Base-by-base conservation (phyloP, 1,140 invertebrate genomes). In the Tetragonula clypearis region DNA sequence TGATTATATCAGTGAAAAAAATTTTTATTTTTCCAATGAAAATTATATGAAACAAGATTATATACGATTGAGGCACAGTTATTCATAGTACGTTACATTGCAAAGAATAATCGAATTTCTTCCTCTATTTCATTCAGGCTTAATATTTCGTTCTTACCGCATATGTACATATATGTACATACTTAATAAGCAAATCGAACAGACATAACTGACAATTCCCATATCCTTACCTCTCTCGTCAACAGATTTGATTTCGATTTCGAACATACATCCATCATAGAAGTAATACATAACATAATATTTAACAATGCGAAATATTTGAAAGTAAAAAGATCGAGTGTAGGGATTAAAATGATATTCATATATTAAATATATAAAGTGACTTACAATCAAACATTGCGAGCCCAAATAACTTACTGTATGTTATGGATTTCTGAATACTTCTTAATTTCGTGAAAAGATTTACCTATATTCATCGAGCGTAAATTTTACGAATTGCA, bases 401-500 rank as follows among this genome's bases (percentile, higher is more conserved):
- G 2, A 30, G 23, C 23, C 49, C 0, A 62, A 84, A 41, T 11
- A 73, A 79, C 12, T 66, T 60, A 35, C 53, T 35, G 9, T 23
- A 77, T 76, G 21, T 60, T 35, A 56, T 21, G 1, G 21, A 74
- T n/a, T 68, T n/a, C 35, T 76, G 26, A 76, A 23, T 55, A 71
- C 30, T 8, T 56, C 21, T 9, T 26, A 35, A 77, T 82, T 53
- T 83, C 8, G 53, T 55, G 68, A 17, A 66, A 66, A 83, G 5
- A 83, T 35, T 69, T 26, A 76, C 41, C 2, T 53, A 53, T 19
- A 60, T 55, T 76, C 14, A 1, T 62, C 26, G 21, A 23, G n/a
- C 41, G 9, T 56, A 71, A 83, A 62, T 71, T 76, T 58, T 74
- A 58, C 60, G 71, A 49, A 55, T 76, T 66, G 35, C 23, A 19